Percentiles rank a stretch among this genome's conserved stretches.
phyloP scores from a whole-genome alignment of 2,888 invertebrate species.

The Tipula lateralis region DNA sequence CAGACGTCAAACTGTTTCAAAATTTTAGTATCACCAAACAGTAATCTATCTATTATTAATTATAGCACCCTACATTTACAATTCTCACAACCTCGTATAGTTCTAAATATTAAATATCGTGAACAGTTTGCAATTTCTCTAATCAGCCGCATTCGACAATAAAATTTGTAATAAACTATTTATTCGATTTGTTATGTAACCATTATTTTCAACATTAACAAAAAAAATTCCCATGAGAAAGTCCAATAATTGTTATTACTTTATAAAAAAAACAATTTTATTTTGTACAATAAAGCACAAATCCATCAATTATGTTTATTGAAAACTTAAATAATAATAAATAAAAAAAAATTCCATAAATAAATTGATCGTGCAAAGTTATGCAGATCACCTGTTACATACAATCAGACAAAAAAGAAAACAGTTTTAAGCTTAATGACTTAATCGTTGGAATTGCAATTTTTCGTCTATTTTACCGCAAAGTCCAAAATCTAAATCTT shows the following conservation, averaged over 20 bases:
- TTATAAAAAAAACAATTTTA: not conserved
- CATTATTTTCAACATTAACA: not conserved
- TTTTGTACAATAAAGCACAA: not conserved
- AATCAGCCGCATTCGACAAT: not conserved
- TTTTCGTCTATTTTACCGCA: not conserved
- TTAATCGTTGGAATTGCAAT: not conserved
- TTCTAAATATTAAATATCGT: not conserved
- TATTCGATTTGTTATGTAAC: not conserved
- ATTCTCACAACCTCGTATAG: not conserved
- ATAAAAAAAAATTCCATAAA: not conserved
- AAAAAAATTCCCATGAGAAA: not conserved
- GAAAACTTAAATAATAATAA: not conserved
- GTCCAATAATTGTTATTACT: not conserved
- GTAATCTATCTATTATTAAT: too few relatives aligned
- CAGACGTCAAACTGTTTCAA: too few relatives aligned
- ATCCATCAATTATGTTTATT: not conserved
- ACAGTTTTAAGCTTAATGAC: not conserved
- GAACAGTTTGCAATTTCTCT: not conserved
- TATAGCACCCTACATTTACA: not conserved
- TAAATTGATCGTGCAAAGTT: not conserved
- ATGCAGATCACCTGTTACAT: constrained; percentile 1
- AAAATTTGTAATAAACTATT: not conserved
- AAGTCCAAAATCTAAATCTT: not conserved
- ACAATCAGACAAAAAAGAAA: not conserved
- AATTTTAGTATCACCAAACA: too few relatives aligned